Percentiles rank a stretch among this genome's conserved stretches.
phyloP scores from a whole-genome alignment of 2,797 vertebrate genomes.

The Lerista edwardsae region DNA sequence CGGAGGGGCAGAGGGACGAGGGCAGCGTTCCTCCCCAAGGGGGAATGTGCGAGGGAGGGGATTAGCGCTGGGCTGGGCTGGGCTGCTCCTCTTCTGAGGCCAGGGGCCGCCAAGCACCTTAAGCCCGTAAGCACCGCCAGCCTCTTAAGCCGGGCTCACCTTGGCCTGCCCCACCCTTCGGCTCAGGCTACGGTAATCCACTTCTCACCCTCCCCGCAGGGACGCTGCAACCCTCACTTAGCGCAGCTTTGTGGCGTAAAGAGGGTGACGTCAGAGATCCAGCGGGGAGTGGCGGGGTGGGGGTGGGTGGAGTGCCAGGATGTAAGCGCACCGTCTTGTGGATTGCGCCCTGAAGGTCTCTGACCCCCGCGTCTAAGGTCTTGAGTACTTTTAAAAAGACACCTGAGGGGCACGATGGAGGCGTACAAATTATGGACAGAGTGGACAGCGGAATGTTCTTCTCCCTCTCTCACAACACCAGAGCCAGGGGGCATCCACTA shows the following conservation, averaged over 20 bases:
- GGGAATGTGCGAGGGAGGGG: constrained; percentile 36
- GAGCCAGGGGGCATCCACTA: too few species aligned
- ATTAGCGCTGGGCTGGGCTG: constrained; percentile 44
- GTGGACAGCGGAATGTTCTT: too few species aligned
- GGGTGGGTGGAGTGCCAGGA: too few species aligned
- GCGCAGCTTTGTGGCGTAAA: not conserved
- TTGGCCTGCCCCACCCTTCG: not conserved
- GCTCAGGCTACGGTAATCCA: constrained; percentile 34
- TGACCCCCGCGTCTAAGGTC: too few species aligned
- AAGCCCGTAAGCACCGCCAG: constrained; percentile 59
- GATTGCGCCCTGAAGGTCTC: too few species aligned
- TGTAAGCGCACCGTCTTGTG: too few species aligned
- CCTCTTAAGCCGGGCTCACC: constrained; percentile 61
- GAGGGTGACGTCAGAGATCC: not conserved
- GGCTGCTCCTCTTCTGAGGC: constrained; percentile 61
- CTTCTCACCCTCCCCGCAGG: not conserved
- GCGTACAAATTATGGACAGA: too few species aligned
- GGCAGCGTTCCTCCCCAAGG: constrained; percentile 49
- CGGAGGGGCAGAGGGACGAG: not conserved
- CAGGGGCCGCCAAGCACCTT: constrained; percentile 63
- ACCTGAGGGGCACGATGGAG: too few species aligned
- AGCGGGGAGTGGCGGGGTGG: not conserved
- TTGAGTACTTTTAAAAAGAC: too few species aligned
- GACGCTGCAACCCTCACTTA: constrained; percentile 13
- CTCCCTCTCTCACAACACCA: too few species aligned